Evolutionary conservation across 1,140 invertebrate species (phyloP), one percentile per base, ranked within the genome.

Genomic region (Aphidius gifuensis): DNA sequence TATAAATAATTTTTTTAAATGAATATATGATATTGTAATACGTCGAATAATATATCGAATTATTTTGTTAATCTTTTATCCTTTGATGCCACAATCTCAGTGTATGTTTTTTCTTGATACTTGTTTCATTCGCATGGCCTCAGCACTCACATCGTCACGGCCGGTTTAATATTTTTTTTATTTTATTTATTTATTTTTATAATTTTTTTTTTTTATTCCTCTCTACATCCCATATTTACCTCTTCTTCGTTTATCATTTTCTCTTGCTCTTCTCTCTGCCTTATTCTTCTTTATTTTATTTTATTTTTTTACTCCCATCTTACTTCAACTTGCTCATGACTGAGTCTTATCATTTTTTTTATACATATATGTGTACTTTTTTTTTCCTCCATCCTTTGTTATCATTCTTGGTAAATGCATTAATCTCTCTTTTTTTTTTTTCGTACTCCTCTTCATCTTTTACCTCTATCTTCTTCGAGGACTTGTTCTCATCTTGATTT

Each of bases 181-280:
- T 42, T 47, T 50, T 54, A 40, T 59, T 47, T 50, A 39, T 60
- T 49, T 51, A 59, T 58, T 32, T 42, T 45, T 55, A 49, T 65
- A 59, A 61, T 64, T 32, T 59, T 58, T 64, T 64, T 62, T 61
- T 65, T 60, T 65, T 61, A n/a, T 61, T 58, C 44, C 48, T 56
- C 58, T 50, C 51, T 53, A 59, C 49, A 57, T 64, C 39, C 11
- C 54, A 57, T 49, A 53, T 58, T 54, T 60, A 59, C 47, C 49
- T 48, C 57, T 64, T 55, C 42, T 55, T 56, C n/a, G 21, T 43
- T 43, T 39, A 44, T 57, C 44, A 32, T 54, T 11, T 6, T 21
- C 7, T 54, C 2, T 54, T 42, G 21, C 11, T 50, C 23, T 40
- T 48, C 48, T 48, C 48, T 38, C 59, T 59, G 43, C 63, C 59